Percentiles rank a stretch among this genome's conserved stretches.
These are phyloP conservation scores for Nasonia giraulti DNA, from an alignment of 1,140 invertebrate species.

Conservation along the genomic window DNA sequence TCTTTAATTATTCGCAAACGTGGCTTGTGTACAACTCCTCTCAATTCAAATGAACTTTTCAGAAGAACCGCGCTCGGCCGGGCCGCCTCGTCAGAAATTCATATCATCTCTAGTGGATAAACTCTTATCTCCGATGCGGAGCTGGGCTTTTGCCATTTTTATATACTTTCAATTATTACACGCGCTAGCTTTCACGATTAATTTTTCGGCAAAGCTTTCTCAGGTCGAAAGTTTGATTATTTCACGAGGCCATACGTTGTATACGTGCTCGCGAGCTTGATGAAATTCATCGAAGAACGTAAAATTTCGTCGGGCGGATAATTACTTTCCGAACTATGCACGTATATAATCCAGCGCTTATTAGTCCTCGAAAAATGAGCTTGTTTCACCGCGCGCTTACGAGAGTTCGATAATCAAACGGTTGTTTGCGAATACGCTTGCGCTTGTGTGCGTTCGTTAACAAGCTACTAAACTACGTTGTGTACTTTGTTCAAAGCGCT, in stretches of 20 bases:
- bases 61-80: background rate
- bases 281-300: background rate
- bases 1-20: slow-evolving; percentile 16
- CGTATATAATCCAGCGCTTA: background rate
- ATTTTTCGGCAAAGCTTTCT: background rate
- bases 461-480: background rate
- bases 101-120: no score
- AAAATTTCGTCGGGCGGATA: background rate
- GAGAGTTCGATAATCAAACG: background rate
- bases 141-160: background rate
- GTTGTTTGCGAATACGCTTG: background rate
- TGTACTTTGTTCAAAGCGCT: background rate
- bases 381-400: background rate
- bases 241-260: background rate
- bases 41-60: slow-evolving; percentile 19
- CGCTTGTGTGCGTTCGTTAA: background rate
- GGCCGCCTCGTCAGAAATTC: no score
- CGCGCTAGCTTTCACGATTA: no score
- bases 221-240: no score
- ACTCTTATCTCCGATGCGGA: no score
- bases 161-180: background rate
- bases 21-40: background rate
- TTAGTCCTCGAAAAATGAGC: background rate
- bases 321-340: slow-evolving; percentile 7
- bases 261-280: background rate